Conservation (phyloP, 53 echinoderm and acorn worm genomes). For the Luidia sarsii region DNA sequence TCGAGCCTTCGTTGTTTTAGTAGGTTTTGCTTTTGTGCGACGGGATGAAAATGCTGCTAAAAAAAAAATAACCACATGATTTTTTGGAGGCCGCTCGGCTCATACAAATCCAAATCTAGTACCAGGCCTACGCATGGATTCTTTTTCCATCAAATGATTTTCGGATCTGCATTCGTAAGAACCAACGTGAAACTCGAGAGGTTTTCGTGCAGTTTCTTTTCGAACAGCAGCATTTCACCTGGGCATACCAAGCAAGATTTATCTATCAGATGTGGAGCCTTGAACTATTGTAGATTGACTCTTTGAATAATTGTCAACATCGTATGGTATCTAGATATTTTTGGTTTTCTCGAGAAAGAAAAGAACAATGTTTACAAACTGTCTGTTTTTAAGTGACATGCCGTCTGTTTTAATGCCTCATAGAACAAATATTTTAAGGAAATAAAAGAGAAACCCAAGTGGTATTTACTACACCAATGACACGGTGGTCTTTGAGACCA, state of each 20-base stretch:
- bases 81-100: too few species aligned
- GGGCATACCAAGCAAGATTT: conserved; percentile 15
- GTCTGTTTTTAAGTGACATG: conserved; percentile 28
- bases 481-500: neutral
- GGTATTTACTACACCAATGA: too few species aligned
- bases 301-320: conserved; percentile 18
- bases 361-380: neutral
- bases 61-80: conserved; percentile 7
- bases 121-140: neutral
- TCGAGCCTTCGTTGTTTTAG: neutral
- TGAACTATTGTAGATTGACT: conserved; percentile 17
- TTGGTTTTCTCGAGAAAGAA: neutral
- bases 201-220: neutral
- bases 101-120: neutral
- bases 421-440: conserved; percentile 30
- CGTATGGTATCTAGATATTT: neutral
- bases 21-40: conserved; percentile 10
- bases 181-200: neutral
- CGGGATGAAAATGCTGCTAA: conserved; percentile 7
- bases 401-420: conserved; percentile 34
- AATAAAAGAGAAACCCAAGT: too few species aligned
- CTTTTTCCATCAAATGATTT: neutral
- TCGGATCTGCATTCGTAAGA: neutral
- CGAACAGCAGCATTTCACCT: neutral
- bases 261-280: conserved; percentile 42